Base-by-base conservation (phyloP, 2,797 vertebrate species). In the Sebastes steindachneri region DNA sequence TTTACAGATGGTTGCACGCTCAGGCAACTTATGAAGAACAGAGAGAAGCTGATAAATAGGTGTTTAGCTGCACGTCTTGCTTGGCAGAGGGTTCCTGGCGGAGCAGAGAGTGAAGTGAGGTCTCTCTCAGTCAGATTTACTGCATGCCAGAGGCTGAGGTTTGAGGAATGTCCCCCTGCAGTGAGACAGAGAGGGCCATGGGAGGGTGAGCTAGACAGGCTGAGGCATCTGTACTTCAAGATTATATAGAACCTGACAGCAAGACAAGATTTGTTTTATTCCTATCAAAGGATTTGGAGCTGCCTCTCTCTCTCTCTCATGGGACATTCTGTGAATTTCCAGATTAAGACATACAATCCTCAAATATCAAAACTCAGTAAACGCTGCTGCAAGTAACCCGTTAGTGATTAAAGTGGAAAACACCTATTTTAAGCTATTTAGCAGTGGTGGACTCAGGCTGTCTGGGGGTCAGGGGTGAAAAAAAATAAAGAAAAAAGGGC, bases 91-190 rank as follows among this genome's bases (percentile, higher is more conserved):
- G 64, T 48, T 83, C 65, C 29, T 73, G 80, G 77, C 77, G 80
- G 70, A 68, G 10, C 37, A 7, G 21, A 84, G 83, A 68, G 70
- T 72, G 80, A 17, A 45, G 48, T 19, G 51, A 64, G 79, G 85
- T 86, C 85, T 88, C 77, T 87, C 86, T 86, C 83, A 83, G 84
- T 86, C 90, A 92, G 84, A 92, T 92, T 93, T 94, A 93, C 88
- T 89, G 86, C 92, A 86, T 89, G 90, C 90, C 90, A 92, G 85
- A 92, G 84, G 84, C 89, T 82, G 84, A 92, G 80, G 73, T 88
- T 88, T 90, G 87, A 94, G 90, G 93, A 95, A 94, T 94, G 92
- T 90, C 89, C 91, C 91, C 92, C 90, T 86, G 85, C 85, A 91
- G 92, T 90, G 93, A 91, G 86, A 86, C 62, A 77, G 68, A 79